Percentiles rank a stretch among this genome's conserved stretches.
Conservation (phyloP, 2,888 invertebrate genomes). For the Pseudococcus jackbeardsleyi region DNA sequence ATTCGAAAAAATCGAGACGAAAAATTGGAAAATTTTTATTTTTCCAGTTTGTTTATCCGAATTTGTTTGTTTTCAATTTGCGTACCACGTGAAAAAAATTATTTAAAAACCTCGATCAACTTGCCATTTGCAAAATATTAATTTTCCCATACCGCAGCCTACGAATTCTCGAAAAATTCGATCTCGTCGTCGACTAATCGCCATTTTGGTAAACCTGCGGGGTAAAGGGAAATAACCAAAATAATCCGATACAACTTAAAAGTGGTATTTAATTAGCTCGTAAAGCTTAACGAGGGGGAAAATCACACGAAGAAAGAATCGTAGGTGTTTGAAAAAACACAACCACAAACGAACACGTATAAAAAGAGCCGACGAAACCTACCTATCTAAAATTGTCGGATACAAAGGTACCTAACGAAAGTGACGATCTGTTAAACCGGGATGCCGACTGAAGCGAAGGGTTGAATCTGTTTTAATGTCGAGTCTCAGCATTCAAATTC, state of each 20-base stretch:
- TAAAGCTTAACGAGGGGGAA: slow-evolving; percentile 15
- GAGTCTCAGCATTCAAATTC: not conserved
- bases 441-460: not conserved
- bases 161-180: not conserved
- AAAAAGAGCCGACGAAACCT: too few species aligned
- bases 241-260: slow-evolving; percentile 1
- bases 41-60: too few species aligned
- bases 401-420: not conserved
- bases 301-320: slow-evolving; percentile 24
- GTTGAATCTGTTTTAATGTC: not conserved
- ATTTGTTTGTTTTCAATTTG: not conserved
- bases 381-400: too few species aligned
- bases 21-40: too few species aligned
- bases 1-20: too few species aligned
- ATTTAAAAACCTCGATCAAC: not conserved
- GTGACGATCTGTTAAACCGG: not conserved
- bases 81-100: not conserved
- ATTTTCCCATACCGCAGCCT: not conserved
- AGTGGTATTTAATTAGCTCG: slow-evolving; percentile 16
- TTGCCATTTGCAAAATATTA: not conserved
- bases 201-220: too few species aligned
- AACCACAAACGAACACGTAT: too few species aligned
- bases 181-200: not conserved
- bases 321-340: not conserved
- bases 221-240: not conserved